Percentiles rank a stretch among this genome's conserved stretches.
phyloP scores from a whole-genome alignment of 2,113 vertebrate genomes.

The Tragelaphus strepsiceros region DNA sequence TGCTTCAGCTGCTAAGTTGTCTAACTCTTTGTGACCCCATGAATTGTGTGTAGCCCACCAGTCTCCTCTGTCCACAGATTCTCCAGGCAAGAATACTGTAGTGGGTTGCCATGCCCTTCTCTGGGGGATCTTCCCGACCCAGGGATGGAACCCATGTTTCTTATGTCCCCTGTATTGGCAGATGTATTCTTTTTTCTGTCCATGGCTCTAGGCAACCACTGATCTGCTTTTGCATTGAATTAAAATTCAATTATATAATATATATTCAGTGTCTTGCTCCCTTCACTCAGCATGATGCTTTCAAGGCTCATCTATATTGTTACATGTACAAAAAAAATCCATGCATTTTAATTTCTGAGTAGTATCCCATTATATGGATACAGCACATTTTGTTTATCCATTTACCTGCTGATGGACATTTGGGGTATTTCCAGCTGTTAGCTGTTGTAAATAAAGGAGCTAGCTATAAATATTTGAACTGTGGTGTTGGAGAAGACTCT shows the following conservation, averaged over 20 bases:
- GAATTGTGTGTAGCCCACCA: not conserved
- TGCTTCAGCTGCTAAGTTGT: not conserved
- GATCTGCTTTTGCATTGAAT: not conserved
- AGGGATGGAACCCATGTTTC: not conserved
- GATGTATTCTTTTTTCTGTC: not conserved
- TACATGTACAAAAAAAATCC: not conserved
- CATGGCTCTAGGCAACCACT: not conserved
- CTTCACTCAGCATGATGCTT: not conserved
- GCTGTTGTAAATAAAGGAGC: not conserved
- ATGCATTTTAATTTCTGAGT: not conserved
- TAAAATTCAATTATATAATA: not conserved
- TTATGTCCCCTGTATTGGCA: not conserved
- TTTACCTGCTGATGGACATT: not conserved
- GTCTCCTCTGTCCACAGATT: not conserved
- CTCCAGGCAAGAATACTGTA: not conserved
- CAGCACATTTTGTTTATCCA: not conserved
- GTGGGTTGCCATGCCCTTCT: not conserved
- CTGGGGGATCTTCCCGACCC: not conserved
- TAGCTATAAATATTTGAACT: not conserved
- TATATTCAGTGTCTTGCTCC: not conserved
- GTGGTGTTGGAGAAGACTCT: too few relatives aligned
- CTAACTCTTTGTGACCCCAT: not conserved
- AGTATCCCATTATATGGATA: not conserved
- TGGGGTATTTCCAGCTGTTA: not conserved
- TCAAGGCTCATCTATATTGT: not conserved